These are phyloP conservation scores for Bombycilla garrulus DNA, from an alignment of 2,113 vertebrate species.

Conservation along the genomic window DNA sequence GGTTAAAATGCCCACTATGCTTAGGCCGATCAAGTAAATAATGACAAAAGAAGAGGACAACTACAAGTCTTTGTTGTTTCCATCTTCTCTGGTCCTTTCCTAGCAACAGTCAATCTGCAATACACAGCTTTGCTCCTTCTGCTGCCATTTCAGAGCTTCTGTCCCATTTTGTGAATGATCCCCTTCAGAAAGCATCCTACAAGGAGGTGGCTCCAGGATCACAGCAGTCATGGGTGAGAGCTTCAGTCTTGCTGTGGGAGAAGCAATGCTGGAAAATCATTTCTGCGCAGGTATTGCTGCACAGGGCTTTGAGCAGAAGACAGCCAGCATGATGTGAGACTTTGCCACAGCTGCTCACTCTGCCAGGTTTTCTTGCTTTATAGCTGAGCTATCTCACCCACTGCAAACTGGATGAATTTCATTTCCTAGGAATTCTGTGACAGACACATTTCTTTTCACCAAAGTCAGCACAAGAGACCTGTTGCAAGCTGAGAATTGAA, in stretches of 20 bases:
- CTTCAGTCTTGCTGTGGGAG: not conserved
- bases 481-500: not conserved
- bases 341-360: not conserved
- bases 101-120: not conserved
- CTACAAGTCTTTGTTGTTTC: not conserved
- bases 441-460: not conserved
- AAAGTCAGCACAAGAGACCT: not conserved
- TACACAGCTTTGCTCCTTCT: not conserved
- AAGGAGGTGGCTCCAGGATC: not conserved
- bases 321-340: not conserved
- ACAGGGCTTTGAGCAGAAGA: not conserved
- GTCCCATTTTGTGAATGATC: not conserved
- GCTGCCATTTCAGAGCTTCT: not conserved
- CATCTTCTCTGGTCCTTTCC: not conserved
- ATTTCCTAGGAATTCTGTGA: not conserved
- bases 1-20: not conserved
- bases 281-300: not conserved
- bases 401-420: not conserved
- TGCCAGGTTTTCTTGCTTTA: not conserved
- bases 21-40: not conserved
- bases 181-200: not conserved
- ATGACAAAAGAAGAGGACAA: not conserved
- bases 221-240: not conserved
- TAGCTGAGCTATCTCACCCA: not conserved
- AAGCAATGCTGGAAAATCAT: not conserved